Base-by-base conservation (phyloP, 1,140 invertebrate genomes). In the Platyura marginata region DNA sequence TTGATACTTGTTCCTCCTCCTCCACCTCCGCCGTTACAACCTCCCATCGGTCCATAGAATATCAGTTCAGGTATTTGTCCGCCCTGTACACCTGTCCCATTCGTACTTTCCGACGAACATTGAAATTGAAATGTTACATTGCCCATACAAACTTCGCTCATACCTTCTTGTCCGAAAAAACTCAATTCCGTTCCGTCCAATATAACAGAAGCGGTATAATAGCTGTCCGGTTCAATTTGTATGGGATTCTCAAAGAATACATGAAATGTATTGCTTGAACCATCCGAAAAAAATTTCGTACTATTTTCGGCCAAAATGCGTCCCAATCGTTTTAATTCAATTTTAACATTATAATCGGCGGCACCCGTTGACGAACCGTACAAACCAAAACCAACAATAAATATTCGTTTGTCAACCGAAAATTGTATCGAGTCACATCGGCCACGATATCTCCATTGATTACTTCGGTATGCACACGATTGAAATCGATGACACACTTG, bases 401-500 rank as follows among this genome's bases (percentile, higher is more conserved):
- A 93, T 55, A 93, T 90, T 48, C 89, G 70, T 46, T 81, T 81
- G 59, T 93, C 89, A 4, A 92, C 88, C 49, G 81, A 86, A 59
- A 93, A 93, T 54, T 92, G 88, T 53, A 93, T 92, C 23, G 82
- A 87, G 54, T 92, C 89, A 55, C 87, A 91, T 36, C 88, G 70
- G 11, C 88, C 88, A 52, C 89, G 69, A 56, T 92, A 93, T 25
- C 88, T 72, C 88, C 89, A 93, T 53, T 96, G 92, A 59, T 95
- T 96, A 53, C 85, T 90, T 49, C 92, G 74, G 59, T 95, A 95
- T 3, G 91, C 92, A 55, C 87, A 93, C 1, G 90, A 94, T 60
- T 92, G 87, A 59, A 96, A 96, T 58, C 92, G 71, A 59, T 92
- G 89, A 54, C 90, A 93, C 11, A 89, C 79, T 72, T 90, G 84